These are phyloP conservation scores for Brachyhypopomus occidentalis DNA, from an alignment of 2,113 vertebrate genomes.

Conservation along the genomic window DNA sequence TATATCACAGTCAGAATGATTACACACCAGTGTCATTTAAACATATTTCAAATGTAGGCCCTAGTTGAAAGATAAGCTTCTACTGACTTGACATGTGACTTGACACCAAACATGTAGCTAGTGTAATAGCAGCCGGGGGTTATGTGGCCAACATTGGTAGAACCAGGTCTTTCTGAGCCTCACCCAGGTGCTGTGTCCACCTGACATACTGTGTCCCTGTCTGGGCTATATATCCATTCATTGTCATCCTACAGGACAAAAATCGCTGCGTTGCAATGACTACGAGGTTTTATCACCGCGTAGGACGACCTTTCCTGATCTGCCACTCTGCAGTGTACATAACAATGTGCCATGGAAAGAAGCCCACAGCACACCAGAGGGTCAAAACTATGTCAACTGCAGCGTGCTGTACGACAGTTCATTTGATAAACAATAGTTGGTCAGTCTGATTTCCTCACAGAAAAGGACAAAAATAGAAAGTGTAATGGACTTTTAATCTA, in stretches of 20 bases:
- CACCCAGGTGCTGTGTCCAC: slow-evolving; percentile 49
- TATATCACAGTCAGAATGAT: slow-evolving; percentile 42
- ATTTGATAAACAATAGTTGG: not conserved
- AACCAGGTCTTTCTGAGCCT: not conserved
- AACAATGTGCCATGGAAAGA: slow-evolving; percentile 5
- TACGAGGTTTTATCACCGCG: slow-evolving; percentile 30
- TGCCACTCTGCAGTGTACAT: slow-evolving; percentile 27
- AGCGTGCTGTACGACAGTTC: not conserved
- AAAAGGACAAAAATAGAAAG: not conserved
- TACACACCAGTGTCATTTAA: slow-evolving; percentile 27
- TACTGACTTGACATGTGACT: no score
- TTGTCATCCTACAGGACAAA: slow-evolving; percentile 57
- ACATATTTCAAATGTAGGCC: slow-evolving; percentile 53
- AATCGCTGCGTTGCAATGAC: slow-evolving; percentile 49
- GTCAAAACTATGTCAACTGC: not conserved
- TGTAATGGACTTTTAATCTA: slow-evolving; percentile 19
- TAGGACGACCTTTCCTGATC: not conserved
- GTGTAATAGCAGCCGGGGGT: slow-evolving; percentile 22
- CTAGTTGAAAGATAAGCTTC: slow-evolving; percentile 16
- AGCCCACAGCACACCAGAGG: slow-evolving; percentile 9
- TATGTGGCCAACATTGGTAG: not conserved
- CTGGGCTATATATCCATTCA: slow-evolving; percentile 68
- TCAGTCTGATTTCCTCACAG: not conserved
- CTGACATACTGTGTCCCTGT: slow-evolving; percentile 51
- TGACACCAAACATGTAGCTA: slow-evolving; percentile 2